phyloP scores from a whole-genome alignment of 2,797 vertebrate species.

The Hippocampus kuda region DNA sequence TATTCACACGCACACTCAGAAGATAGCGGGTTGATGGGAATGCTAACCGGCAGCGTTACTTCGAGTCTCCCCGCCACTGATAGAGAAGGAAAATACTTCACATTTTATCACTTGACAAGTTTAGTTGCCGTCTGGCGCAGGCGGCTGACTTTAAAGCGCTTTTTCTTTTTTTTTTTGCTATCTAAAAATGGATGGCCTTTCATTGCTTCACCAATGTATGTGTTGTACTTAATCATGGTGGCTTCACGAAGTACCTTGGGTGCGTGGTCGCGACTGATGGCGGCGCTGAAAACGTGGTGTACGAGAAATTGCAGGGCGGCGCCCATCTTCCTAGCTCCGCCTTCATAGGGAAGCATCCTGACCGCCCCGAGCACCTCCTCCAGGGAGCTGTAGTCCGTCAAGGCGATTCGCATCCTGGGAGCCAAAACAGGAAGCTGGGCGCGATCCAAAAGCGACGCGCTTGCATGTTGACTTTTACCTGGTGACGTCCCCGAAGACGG shows the following conservation, averaged over 20 bases:
- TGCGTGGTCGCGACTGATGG: constrained; percentile 62
- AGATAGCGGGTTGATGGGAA: constrained; percentile 36
- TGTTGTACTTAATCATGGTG: background rate
- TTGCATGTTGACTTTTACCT: constrained; percentile 56
- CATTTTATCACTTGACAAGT: constrained; percentile 8
- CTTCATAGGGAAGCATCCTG: constrained; percentile 61
- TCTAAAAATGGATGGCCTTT: background rate
- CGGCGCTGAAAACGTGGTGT: constrained; percentile 60
- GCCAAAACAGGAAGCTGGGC: background rate
- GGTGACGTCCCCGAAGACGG: constrained; percentile 68
- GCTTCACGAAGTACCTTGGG: constrained; percentile 66
- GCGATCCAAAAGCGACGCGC: background rate
- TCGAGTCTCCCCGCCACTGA: background rate
- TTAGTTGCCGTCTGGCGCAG: background rate
- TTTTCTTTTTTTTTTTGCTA: background rate
- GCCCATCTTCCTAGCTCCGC: constrained; percentile 67
- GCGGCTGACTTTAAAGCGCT: background rate
- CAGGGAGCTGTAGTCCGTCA: constrained; percentile 68
- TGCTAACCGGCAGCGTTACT: constrained; percentile 34
- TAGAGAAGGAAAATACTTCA: constrained; percentile 7
- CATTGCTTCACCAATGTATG: no score
- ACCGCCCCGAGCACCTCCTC: constrained; percentile 65
- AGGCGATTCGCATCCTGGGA: constrained; percentile 70
- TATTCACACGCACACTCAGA: constrained; percentile 26
- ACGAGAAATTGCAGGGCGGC: constrained; percentile 70